Percentiles rank a stretch among this genome's conserved stretches.
Evolutionary conservation across 2,888 invertebrate genomes (phyloP).

Genomic region (Oscheius myriophilus): DNA sequence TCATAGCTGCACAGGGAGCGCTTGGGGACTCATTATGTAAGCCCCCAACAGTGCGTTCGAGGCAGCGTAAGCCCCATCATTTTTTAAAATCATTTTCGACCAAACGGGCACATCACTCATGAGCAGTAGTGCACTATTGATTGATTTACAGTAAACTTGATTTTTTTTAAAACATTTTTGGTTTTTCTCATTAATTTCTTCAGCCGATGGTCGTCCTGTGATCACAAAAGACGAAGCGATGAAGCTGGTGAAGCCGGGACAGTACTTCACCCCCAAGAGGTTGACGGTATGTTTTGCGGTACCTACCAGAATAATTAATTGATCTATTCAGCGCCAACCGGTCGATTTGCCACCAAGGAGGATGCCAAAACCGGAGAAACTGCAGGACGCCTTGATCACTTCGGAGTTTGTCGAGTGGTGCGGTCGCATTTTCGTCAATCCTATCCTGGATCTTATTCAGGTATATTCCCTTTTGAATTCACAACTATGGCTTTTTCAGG

Average conservation of each 20-base stretch:
- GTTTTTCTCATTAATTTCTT: background rate
- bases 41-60: too few species aligned
- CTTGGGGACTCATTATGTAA: too few species aligned
- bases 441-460: conserved; percentile 54
- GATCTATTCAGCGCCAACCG: background rate
- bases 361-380: background rate
- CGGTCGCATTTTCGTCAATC: conserved; percentile 63
- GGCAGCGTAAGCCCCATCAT: too few species aligned
- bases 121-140: too few species aligned
- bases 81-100: too few species aligned
- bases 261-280: conserved; percentile 39
- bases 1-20: too few species aligned
- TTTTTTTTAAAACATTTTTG: background rate
- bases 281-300: conserved; percentile 11
- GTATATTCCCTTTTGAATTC: background rate
- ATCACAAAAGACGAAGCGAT: background rate
- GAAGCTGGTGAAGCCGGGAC: conserved; percentile 8
- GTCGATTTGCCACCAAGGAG: background rate
- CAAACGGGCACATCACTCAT: too few species aligned
- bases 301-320: background rate
- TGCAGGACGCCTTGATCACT: conserved; percentile 45
- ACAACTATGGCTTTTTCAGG: conserved; percentile 8
- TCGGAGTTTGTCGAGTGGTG: conserved; percentile 69
- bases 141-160: too few species aligned
- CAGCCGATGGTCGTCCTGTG: background rate